phyloP scores from a whole-genome alignment of 2,888 invertebrate genomes.

The Galerucella calmariensis region DNA sequence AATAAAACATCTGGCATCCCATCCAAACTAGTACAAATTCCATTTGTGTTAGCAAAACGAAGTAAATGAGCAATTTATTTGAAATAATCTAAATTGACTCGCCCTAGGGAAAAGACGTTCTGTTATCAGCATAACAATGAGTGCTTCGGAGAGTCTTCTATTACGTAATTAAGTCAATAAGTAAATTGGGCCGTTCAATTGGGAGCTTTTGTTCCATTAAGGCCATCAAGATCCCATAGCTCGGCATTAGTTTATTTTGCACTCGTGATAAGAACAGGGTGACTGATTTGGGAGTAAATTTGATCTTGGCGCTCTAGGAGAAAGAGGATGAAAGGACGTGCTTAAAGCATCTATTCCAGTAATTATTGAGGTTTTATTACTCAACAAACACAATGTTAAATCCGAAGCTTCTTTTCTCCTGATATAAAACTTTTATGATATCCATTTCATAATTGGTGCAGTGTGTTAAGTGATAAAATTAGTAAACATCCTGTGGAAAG shows the following conservation, averaged over 20 bases:
- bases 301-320: background rate
- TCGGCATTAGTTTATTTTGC: constrained; percentile 33
- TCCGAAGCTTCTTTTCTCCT: too few species aligned
- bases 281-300: constrained; percentile 4
- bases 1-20: constrained; percentile 6
- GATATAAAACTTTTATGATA: too few species aligned
- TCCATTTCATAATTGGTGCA: too few species aligned
- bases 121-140: constrained; percentile 47
- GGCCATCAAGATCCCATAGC: constrained; percentile 23
- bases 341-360: background rate
- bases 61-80: constrained; percentile 43
- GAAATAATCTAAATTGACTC: constrained; percentile 43
- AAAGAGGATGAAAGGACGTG: background rate
- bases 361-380: background rate
- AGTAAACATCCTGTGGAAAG: too few species aligned
- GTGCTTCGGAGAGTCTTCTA: constrained; percentile 39
- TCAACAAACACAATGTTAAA: background rate
- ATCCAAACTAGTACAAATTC: constrained; percentile 14
- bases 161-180: constrained; percentile 44
- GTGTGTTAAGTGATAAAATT: too few species aligned
- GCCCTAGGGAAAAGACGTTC: constrained; percentile 39
- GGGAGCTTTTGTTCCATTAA: constrained; percentile 37
- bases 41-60: constrained; percentile 37
- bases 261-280: constrained; percentile 30
- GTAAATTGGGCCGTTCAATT: constrained; percentile 42